A percentile compares a stretch with the other conserved stretches of the same genome.
phyloP scores from a whole-genome alignment of 1,140 invertebrate species.

The Nebria ingens region DNA sequence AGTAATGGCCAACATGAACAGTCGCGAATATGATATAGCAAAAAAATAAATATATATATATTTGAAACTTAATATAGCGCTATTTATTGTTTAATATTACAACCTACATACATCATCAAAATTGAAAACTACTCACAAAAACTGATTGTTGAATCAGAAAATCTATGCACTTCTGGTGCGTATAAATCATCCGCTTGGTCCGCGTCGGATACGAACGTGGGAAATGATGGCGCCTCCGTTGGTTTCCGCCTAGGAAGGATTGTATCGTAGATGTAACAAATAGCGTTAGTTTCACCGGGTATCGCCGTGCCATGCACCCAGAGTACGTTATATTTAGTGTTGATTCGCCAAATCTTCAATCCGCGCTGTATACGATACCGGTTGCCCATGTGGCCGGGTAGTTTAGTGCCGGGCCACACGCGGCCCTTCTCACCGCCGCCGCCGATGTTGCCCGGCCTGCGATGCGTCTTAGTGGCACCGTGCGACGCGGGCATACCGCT shows the following conservation, averaged over 20 bases:
- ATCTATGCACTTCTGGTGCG: slow-evolving; percentile 58
- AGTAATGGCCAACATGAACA: too few species aligned
- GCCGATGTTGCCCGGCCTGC: slow-evolving; percentile 84
- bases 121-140: slow-evolving; percentile 52
- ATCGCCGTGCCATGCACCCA: slow-evolving; percentile 73
- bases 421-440: slow-evolving; percentile 70
- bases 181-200: slow-evolving; percentile 59
- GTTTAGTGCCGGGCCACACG: slow-evolving; percentile 90
- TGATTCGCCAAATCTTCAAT: slow-evolving; percentile 78
- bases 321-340: slow-evolving; percentile 87
- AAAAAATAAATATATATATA: too few species aligned
- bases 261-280: slow-evolving; percentile 76
- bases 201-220: slow-evolving; percentile 57
- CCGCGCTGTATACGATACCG: slow-evolving; percentile 60
- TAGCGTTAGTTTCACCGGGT: slow-evolving; percentile 70
- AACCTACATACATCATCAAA: too few species aligned
- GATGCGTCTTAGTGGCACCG: slow-evolving; percentile 90
- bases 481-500: slow-evolving; percentile 86
- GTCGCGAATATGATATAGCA: too few species aligned
- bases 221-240: slow-evolving; percentile 60
- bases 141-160: slow-evolving; percentile 54
- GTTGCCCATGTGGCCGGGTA: slow-evolving; percentile 97
- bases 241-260: slow-evolving; percentile 48
- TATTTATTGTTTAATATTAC: too few species aligned
- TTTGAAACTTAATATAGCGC: too few species aligned